phyloP scores from a whole-genome alignment of 2,113 vertebrate species.

The Heteronetta atricapilla region DNA sequence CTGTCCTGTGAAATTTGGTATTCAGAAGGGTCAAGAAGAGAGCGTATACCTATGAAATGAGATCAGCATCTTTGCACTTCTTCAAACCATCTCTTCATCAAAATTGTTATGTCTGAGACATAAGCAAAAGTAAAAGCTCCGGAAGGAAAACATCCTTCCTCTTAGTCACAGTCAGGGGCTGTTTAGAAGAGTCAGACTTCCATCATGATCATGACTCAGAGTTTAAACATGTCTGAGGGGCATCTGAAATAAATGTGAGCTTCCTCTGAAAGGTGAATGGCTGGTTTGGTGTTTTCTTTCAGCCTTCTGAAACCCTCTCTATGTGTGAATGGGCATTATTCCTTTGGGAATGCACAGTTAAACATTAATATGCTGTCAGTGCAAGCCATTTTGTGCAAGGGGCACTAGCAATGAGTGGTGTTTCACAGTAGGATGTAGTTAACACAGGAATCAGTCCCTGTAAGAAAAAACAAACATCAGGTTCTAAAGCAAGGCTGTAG shows the following conservation, averaged over 20 bases:
- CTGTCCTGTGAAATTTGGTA: not conserved
- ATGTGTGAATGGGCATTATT: not conserved
- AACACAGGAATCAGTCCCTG: not conserved
- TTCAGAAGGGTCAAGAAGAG: not conserved
- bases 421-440: not conserved
- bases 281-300: not conserved
- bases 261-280: not conserved
- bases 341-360: not conserved
- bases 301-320: slow-evolving; percentile 1
- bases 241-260: not conserved
- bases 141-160: not conserved
- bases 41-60: not conserved
- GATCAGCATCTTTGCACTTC: not conserved
- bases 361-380: not conserved
- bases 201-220: not conserved
- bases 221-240: slow-evolving; percentile 18
- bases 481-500: not conserved
- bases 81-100: not conserved
- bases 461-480: not conserved
- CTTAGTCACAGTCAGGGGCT: not conserved
- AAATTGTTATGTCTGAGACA: not conserved
- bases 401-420: not conserved
- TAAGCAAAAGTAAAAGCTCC: not conserved
- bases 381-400: not conserved
- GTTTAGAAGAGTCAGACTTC: not conserved